Evolutionary conservation across 2,113 vertebrate species (phyloP).

Genomic region (Pygoscelis antarcticus): DNA sequence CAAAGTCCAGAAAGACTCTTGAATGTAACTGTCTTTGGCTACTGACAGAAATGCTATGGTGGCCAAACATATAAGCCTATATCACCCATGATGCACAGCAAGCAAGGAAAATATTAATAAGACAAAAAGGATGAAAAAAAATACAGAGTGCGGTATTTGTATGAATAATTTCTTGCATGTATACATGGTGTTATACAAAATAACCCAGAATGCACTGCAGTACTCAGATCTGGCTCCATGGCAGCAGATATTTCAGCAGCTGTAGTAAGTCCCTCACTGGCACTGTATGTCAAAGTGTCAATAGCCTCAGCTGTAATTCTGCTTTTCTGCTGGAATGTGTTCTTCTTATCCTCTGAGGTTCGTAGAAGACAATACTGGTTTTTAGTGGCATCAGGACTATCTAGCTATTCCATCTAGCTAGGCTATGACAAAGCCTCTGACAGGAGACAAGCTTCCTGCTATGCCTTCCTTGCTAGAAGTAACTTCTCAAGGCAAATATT

Average conservation of each 20-base stretch:
- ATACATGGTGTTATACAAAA: neutral
- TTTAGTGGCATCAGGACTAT: neutral
- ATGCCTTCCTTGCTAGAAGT: neutral
- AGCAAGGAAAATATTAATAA: neutral
- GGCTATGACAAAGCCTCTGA: neutral
- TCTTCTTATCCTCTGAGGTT: neutral
- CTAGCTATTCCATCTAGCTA: neutral
- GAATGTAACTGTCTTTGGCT: neutral
- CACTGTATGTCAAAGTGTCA: neutral
- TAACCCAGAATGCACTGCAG: neutral
- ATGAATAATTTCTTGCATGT: neutral
- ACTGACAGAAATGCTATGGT: neutral
- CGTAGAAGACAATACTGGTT: neutral
- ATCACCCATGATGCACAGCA: neutral
- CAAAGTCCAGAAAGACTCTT: neutral
- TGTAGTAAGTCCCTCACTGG: neutral
- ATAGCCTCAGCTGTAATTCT: neutral
- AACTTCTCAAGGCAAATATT: neutral
- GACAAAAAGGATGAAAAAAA: neutral
- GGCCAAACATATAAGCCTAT: neutral
- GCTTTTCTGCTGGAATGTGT: neutral
- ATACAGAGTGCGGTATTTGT: neutral
- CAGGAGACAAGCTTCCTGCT: neutral
- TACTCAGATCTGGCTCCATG: neutral
- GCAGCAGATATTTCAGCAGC: neutral